These are phyloP conservation scores for Pseudorhiza aurosa DNA, from an alignment of 30 jellyfish, hydroid and myxozoan species.

Conservation along the genomic window DNA sequence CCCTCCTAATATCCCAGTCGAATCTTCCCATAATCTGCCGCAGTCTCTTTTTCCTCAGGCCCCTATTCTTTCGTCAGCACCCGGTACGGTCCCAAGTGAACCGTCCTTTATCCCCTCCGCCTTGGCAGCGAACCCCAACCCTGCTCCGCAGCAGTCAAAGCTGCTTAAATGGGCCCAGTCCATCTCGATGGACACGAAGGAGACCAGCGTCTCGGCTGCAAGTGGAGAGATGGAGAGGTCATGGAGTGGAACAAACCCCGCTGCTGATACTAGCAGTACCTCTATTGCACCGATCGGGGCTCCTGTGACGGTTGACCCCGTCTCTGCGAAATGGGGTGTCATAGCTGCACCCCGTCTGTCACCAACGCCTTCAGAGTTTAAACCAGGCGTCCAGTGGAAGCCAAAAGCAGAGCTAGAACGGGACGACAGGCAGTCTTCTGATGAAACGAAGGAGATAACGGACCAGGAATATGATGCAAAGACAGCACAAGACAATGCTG, in stretches of 20 bases:
- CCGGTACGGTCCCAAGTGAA: conserved; percentile 25
- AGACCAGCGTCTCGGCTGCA: conserved; percentile 46
- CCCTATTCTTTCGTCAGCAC: conserved; percentile 11
- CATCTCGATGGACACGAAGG: conserved; percentile 44
- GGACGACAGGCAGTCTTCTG: conserved; percentile 30
- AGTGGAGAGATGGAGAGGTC: conserved; percentile 10
- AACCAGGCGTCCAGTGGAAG: conserved; percentile 98
- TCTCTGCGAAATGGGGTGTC: conserved; percentile 99
- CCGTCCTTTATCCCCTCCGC: conserved; percentile 26
- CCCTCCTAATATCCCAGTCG: not conserved
- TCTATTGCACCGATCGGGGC: conserved; percentile 34
- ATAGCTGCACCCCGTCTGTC: conserved; percentile 98
- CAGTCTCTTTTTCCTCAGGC: conserved; percentile 31
- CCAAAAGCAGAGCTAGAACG: conserved; percentile 86
- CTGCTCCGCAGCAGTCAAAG: conserved; percentile 89
- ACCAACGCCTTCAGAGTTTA: conserved; percentile 98
- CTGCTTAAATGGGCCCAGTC: conserved; percentile 90
- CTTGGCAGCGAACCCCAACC: conserved; percentile 13
- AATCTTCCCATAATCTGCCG: not conserved
- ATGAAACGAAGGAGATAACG: conserved; percentile 11
- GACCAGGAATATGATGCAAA: conserved; percentile 11
- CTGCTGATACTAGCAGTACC: conserved; percentile 8
- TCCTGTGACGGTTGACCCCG: conserved; percentile 89
- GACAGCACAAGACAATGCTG: not conserved
- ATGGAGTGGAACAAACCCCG: conserved; percentile 21